Conservation (phyloP, 2,797 vertebrate species). For the Ficedula albicollis region DNA sequence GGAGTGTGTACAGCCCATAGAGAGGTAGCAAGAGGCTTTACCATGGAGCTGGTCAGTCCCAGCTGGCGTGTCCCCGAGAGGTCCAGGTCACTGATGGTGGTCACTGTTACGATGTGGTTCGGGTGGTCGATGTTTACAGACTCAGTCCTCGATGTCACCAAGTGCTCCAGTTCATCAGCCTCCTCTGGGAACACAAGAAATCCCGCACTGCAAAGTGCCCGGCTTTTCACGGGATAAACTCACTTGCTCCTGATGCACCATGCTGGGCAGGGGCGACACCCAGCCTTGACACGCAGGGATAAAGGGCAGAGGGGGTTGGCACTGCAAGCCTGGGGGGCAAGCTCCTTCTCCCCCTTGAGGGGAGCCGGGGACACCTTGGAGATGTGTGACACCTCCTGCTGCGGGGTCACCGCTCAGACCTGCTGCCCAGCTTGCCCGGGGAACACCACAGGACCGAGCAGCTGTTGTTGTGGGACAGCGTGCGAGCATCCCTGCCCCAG, state of each 20-base stretch:
- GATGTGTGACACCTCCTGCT: not conserved
- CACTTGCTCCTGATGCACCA: not conserved
- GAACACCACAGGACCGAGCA: not conserved
- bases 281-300: accelerated
- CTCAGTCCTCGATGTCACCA: slow-evolving; percentile 82
- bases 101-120: slow-evolving; percentile 95
- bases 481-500: not conserved
- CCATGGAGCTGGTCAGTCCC: slow-evolving; percentile 66
- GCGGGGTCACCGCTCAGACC: accelerated
- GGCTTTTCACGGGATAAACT: not conserved
- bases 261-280: accelerated
- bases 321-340: not conserved
- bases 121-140: slow-evolving; percentile 90
- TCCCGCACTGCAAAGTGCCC: not conserved
- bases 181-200: slow-evolving; percentile 71
- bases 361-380: not conserved
- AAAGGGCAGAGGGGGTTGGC: no score
- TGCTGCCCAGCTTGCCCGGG: not conserved
- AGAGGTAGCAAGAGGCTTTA: slow-evolving; percentile 6
- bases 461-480: accelerated
- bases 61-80: slow-evolving; percentile 81
- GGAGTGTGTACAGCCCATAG: not conserved
- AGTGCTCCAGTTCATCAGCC: slow-evolving; percentile 88
- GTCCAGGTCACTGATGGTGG: slow-evolving; percentile 92
- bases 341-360: not conserved